phyloP scores from a whole-genome alignment of 2,113 vertebrate genomes.

The Hyperoodon ampullatus region DNA sequence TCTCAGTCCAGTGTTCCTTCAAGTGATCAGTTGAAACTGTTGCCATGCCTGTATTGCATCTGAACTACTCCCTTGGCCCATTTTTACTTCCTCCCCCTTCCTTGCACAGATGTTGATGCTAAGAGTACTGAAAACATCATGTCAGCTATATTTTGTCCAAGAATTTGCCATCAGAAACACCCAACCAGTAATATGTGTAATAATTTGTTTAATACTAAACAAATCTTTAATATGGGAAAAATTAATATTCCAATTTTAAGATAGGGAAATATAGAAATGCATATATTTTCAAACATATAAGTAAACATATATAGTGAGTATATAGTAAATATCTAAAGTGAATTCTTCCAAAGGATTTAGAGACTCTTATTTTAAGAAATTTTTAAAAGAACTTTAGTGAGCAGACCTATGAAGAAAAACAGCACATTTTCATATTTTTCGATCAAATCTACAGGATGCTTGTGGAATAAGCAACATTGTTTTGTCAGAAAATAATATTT shows the following conservation, averaged over 20 bases:
- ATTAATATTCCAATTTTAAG: neutral
- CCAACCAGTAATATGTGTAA: neutral
- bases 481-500: neutral
- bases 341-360: neutral
- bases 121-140: neutral
- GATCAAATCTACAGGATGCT: neutral
- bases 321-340: neutral
- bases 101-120: neutral
- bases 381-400: neutral
- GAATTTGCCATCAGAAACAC: neutral
- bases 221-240: neutral
- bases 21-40: neutral
- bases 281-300: neutral
- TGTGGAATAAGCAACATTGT: neutral
- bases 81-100: neutral
- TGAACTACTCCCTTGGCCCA: neutral
- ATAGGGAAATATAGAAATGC: neutral
- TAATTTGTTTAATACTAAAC: neutral
- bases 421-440: neutral
- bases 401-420: neutral
- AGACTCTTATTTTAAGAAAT: neutral
- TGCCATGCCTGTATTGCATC: neutral
- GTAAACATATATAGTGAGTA: neutral
- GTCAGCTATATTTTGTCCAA: neutral
- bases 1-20: neutral